Evolutionary conservation across 2,888 invertebrate species (phyloP), one percentile per base, ranked within the genome.

Genomic region (Thecophora atra): DNA sequence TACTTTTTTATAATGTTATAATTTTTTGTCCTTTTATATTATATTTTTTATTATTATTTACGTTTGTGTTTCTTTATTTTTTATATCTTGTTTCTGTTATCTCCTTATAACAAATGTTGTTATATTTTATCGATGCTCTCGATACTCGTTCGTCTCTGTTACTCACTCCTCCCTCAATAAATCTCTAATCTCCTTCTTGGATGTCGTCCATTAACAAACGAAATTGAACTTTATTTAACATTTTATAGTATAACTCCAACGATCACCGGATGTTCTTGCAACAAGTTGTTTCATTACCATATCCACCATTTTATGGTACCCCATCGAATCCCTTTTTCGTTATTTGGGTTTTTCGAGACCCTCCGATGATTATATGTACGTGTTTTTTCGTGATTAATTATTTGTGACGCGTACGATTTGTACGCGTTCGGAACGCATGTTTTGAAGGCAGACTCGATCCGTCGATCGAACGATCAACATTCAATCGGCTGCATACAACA

Each of bases 341-440:
- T n/a, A n/a, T n/a, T n/a, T n/a, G n/a, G n/a, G 37, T 79, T 78
- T 75, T 80, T 82, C 81, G 26, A 13, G 26, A 30, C 63, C 26
- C 30, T 21, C 6, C 37, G 17, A 47, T 30, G 24, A 13, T 30
- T 65, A 52, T 65, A 81, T 83, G 82, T 84, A 83, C 17, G 11
- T n/a, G 81, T 83, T 82, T 47, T n/a, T 81, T 83, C 82, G 83
- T 83, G 84, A 84, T 83, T 83, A 83, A 84, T 84, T 83, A 83
- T 83, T 84, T 82, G 81, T 81, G 83, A 84, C 84, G 83, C 84
- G 82, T 82, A 79, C 76, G 74, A 75, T 75, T 54, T 42, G 67
- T 44, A 26, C 26, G 26, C 42, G 19, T 21, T 19, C 11, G 13
- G 37, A 21, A 19, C 58, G 21, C 21, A 26, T 58, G 17, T 24